Evolutionary conservation across 2,797 vertebrate species (phyloP).

Genomic region (Pipistrellus pygmaeus): DNA sequence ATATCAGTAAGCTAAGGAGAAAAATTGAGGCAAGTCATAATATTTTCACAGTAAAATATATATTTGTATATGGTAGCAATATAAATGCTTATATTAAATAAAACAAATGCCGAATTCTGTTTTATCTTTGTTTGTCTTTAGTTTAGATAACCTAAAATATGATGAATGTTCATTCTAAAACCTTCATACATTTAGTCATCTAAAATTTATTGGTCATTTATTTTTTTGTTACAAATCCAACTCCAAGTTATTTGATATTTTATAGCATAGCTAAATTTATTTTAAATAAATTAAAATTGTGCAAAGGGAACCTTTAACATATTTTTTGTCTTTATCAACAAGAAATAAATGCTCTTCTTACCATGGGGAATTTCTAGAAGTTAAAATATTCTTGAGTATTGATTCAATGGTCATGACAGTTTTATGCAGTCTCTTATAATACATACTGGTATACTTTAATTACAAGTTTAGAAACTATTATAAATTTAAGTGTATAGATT

Average conservation of each 20-base stretch:
- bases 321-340: conserved; percentile 44
- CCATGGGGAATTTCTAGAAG: conserved; percentile 44
- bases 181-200: conserved; percentile 39
- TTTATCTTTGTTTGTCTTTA: conserved; percentile 33
- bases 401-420: conserved; percentile 5
- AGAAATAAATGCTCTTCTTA: conserved; percentile 51
- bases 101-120: conserved; percentile 3
- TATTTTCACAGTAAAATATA: conserved; percentile 43
- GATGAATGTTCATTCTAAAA: neutral
- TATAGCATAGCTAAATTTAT: conserved; percentile 41
- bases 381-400: conserved; percentile 50
- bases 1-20: conserved; percentile 25
- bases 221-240: conserved; percentile 55
- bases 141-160: conserved; percentile 15
- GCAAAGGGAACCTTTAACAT: conserved; percentile 42
- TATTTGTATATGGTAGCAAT: neutral
- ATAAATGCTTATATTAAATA: neutral
- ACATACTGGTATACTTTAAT: neutral
- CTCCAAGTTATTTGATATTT: conserved; percentile 40
- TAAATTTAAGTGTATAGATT: conserved; percentile 32
- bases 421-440: conserved; percentile 36
- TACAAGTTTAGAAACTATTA: conserved; percentile 60
- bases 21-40: conserved; percentile 42
- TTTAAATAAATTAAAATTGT: conserved; percentile 64
- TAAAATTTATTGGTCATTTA: conserved; percentile 62